Percentiles rank a stretch among this genome's conserved stretches.
Conservation (phyloP, 2,888 invertebrate species). For the Caenorhabditis uteleia region DNA sequence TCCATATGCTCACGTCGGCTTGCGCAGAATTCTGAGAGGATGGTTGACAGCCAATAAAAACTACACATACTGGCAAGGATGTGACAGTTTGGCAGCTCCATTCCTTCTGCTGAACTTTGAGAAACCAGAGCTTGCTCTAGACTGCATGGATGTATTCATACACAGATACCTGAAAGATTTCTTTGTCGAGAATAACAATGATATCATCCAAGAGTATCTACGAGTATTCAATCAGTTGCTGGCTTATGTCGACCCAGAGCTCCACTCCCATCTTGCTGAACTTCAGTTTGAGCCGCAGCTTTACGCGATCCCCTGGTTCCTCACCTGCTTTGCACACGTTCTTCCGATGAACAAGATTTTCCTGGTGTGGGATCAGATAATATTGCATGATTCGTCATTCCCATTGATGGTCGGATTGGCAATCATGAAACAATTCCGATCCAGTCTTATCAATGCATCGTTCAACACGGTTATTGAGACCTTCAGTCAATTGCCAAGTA, state of each 20-base stretch:
- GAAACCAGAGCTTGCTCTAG: constrained; percentile 93
- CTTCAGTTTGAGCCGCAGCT: constrained; percentile 94
- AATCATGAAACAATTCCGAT: constrained; percentile 36
- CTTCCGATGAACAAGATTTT: constrained; percentile 96
- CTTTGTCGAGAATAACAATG: constrained; percentile 94
- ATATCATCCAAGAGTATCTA: constrained; percentile 94
- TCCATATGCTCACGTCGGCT: constrained; percentile 86
- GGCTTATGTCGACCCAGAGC: constrained; percentile 89
- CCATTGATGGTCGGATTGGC: constrained; percentile 81
- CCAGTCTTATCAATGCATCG: constrained; percentile 80
- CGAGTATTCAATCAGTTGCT: constrained; percentile 95
- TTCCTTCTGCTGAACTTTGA: constrained; percentile 95
- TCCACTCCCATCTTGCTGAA: constrained; percentile 87
- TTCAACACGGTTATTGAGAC: constrained; percentile 97
- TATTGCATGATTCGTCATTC: constrained; percentile 89
- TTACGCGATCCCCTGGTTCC: constrained; percentile 92
- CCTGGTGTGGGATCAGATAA: constrained; percentile 94
- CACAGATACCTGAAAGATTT: constrained; percentile 95
- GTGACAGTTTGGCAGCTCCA: constrained; percentile 96
- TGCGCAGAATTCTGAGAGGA: constrained; percentile 85
- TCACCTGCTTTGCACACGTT: constrained; percentile 79
- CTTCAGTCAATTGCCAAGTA: constrained; percentile 92
- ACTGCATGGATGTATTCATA: constrained; percentile 92
- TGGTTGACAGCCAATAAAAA: constrained; percentile 85
- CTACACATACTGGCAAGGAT: constrained; percentile 98